Evolutionary conservation across 2,797 vertebrate species (phyloP), one percentile per base, ranked within the genome.

Genomic region (Stomatorhinus walkeri): DNA sequence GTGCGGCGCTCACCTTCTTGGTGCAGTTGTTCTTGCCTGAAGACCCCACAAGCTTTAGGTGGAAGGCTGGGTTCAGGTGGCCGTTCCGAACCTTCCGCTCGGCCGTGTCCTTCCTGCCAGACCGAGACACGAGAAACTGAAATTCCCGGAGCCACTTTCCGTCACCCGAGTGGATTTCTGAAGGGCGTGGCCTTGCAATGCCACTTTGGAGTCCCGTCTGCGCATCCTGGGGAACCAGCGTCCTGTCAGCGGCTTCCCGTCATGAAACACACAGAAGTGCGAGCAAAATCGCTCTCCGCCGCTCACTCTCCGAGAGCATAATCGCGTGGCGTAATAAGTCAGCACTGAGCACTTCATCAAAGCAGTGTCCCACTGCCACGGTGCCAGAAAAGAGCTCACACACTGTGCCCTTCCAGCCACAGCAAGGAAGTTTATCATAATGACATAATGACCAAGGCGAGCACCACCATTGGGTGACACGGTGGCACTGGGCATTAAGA

Each of bases 1-100:
- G 24, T 28, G 28, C 48, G 5, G 54, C 22, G 89, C 93, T 94
- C 91, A 97, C 96, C 93, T 94, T 95, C 88, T 94, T 95, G 49
- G 94, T 72, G 79, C 93, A 91, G 91, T 89, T 91, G n/a, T 91
- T 92, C 93, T 95, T 95, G 88, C 93, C 93, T 28, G 94, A 90
- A 1, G 95, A 94, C 87, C 95, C 95, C 8, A 97, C 93, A 72
- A 95, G 95, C 91, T 96, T 95, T 89, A 97, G 91, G 90, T 95
- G 96, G 91, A 97, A 97, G 87, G 96, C 95, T 1, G 94, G 95
- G 90, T 96, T 97, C 88, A 96, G 90, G 48, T 94, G 96, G 51
- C 95, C 96, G 1, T 94, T 91, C 36, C 92, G 95, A 2, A 92
- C 92, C 81, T 96, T 96, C 88, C 94, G 94, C 0, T 85, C 9